A percentile compares a stretch with the other conserved stretches of the same genome.
Evolutionary conservation across 2,888 invertebrate genomes (phyloP).

Genomic region (Hecatera dysodea): DNA sequence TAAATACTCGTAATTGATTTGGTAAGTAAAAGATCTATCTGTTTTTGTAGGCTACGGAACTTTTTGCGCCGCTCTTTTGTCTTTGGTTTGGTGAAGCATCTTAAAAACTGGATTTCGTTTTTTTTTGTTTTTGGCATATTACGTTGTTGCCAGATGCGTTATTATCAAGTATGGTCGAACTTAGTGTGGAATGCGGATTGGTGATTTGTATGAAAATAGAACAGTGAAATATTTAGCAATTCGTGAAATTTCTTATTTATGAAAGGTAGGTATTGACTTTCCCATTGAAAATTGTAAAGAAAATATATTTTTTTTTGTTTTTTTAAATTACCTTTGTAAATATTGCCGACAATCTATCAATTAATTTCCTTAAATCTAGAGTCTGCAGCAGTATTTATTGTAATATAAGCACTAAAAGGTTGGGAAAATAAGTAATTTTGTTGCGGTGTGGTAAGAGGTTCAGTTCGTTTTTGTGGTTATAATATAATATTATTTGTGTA

Average conservation of each 20-base stretch:
- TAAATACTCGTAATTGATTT: too few species aligned
- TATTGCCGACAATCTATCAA: neutral
- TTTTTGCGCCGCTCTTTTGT: constrained; percentile 76
- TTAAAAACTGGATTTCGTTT: constrained; percentile 40
- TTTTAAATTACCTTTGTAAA: too few species aligned
- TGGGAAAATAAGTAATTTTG: neutral
- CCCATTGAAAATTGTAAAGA: too few species aligned
- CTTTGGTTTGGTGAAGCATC: constrained; percentile 65
- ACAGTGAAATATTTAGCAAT: too few species aligned
- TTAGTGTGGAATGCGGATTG: too few species aligned
- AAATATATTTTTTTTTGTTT: too few species aligned
- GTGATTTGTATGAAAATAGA: too few species aligned
- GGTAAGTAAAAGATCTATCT: constrained; percentile 38
- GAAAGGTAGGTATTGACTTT: too few species aligned
- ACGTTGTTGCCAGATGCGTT: too few species aligned
- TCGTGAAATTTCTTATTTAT: too few species aligned
- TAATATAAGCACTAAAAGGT: neutral
- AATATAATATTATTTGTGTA: constrained; percentile 13
- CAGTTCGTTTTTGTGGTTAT: constrained; percentile 24
- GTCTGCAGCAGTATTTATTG: too few species aligned
- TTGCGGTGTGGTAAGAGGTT: neutral
- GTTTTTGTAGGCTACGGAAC: constrained; percentile 81
- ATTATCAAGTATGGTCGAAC: too few species aligned
- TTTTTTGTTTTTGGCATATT: constrained; percentile 40
- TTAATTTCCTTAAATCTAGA: neutral